These are phyloP conservation scores for Pardosa pseudoannulata DNA, from an alignment of 2,888 invertebrate genomes.

Conservation along the genomic window DNA sequence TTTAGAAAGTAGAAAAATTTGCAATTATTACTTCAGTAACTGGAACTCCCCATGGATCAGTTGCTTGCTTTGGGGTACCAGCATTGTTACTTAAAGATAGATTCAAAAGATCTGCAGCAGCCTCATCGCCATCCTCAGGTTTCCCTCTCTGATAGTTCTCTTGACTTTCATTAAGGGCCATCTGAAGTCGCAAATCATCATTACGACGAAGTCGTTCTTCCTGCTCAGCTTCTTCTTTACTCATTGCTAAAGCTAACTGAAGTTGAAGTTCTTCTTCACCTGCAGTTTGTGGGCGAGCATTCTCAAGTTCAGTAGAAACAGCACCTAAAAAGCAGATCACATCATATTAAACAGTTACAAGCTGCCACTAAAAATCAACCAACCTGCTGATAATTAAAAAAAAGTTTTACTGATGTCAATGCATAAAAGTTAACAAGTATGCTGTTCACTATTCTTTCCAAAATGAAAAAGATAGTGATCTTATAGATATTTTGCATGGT, in stretches of 20 bases:
- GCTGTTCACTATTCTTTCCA: too few species aligned
- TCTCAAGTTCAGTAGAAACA: constrained; percentile 84
- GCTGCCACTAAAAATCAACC: too few species aligned
- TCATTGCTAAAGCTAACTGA: constrained; percentile 98
- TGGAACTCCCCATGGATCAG: constrained; percentile 82
- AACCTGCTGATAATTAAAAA: too few species aligned
- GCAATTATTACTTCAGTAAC: constrained; percentile 34
- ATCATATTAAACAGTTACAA: too few species aligned
- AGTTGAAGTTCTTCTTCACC: constrained; percentile 99
- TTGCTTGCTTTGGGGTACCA: constrained; percentile 41
- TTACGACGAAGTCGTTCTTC: constrained; percentile 95
- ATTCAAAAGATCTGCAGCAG: constrained; percentile 75
- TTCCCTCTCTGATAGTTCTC: constrained; percentile 81
- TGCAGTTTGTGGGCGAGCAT: constrained; percentile 95
- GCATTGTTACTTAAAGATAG: constrained; percentile 51
- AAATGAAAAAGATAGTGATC: too few species aligned
- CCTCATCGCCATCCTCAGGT: constrained; percentile 54
- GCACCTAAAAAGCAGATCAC: constrained; percentile 54
- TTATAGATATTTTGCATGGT: too few species aligned
- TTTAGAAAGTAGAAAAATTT: too few species aligned
- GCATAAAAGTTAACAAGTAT: too few species aligned
- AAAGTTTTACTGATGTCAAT: too few species aligned
- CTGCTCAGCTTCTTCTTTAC: constrained; percentile 97
- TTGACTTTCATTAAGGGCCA: constrained; percentile 96
- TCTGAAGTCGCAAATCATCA: constrained; percentile 89